Conservation (phyloP, 2,113 vertebrate genomes). For the Lasiurus cinereus region DNA sequence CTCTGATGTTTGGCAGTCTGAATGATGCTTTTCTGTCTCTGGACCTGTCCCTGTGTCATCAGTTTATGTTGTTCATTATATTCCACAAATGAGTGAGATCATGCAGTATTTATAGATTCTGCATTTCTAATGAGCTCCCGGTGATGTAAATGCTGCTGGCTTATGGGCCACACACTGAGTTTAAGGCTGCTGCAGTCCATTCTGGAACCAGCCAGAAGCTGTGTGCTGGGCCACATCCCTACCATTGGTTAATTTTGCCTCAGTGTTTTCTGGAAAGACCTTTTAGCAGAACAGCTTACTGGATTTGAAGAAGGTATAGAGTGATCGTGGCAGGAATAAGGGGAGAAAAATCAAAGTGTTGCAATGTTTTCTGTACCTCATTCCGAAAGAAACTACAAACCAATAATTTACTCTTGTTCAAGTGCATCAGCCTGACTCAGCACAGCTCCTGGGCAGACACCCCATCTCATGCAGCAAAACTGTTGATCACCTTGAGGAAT, state of each 20-base stretch:
- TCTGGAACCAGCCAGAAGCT: not conserved
- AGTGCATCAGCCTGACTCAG: not conserved
- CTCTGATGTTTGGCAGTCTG: too few species aligned
- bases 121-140: not conserved
- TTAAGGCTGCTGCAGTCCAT: not conserved
- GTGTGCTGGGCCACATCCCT: not conserved
- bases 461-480: not conserved
- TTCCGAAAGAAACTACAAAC: not conserved
- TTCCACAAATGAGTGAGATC: too few species aligned
- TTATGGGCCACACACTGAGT: not conserved
- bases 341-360: not conserved
- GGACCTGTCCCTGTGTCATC: too few species aligned
- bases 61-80: too few species aligned
- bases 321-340: not conserved
- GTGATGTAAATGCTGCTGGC: not conserved
- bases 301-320: not conserved
- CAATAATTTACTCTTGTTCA: not conserved
- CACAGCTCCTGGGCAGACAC: not conserved
- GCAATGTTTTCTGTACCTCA: accelerated
- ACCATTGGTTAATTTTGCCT: not conserved
- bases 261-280: not conserved
- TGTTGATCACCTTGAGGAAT: constrained; percentile 28
- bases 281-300: not conserved
- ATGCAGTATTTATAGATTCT: not conserved
- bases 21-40: too few species aligned